These are phyloP conservation scores for Anastrepha obliqua DNA, from an alignment of 1,140 invertebrate species.

Conservation along the genomic window DNA sequence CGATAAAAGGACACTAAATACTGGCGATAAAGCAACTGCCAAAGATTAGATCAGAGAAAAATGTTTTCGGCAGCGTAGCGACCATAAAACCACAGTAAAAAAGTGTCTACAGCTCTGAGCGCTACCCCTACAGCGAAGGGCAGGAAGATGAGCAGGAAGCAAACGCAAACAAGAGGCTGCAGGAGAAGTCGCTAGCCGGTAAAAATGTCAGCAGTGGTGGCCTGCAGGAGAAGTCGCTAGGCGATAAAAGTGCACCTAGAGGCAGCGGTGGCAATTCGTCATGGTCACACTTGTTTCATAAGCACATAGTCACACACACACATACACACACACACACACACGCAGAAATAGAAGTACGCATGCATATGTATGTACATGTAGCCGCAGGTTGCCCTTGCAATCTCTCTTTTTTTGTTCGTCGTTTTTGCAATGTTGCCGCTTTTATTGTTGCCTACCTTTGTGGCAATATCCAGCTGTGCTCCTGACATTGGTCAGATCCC, in stretches of 20 bases:
- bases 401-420: not conserved
- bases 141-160: not conserved
- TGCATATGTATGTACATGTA: not conserved
- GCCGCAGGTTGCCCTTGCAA: not conserved
- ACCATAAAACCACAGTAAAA: slow-evolving; percentile 8
- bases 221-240: too few relatives aligned
- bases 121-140: not conserved
- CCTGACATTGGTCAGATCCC: not conserved
- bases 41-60: slow-evolving; percentile 17
- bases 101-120: not conserved
- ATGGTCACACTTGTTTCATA: slow-evolving; percentile 51
- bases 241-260: not conserved
- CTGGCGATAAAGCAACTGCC: slow-evolving; percentile 50
- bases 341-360: not conserved
- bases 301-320: not conserved
- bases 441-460: not conserved
- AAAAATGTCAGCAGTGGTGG: not conserved
- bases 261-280: slow-evolving; percentile 50
- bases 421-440: not conserved
- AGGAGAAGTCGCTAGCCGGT: too few relatives aligned
- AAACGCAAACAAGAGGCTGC: not conserved
- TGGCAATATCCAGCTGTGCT: slow-evolving; percentile 40
- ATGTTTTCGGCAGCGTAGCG: not conserved
- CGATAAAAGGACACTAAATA: slow-evolving; percentile 56
- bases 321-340: not conserved